Percentiles rank a stretch among this genome's conserved stretches.
These are phyloP conservation scores for Allolobophora icterica DNA, from an alignment of 2,888 invertebrate species.

Conservation along the genomic window DNA sequence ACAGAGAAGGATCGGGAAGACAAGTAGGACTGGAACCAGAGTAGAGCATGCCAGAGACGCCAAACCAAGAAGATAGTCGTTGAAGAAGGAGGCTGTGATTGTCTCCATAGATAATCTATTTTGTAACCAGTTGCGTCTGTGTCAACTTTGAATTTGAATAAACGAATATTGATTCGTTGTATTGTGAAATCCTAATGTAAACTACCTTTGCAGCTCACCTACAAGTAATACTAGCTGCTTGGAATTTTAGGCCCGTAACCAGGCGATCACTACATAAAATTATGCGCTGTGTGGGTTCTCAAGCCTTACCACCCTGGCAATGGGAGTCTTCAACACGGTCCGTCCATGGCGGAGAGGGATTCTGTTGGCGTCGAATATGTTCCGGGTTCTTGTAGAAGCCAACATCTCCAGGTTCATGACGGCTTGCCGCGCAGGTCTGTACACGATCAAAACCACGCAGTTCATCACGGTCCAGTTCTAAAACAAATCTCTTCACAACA, in stretches of 20 bases:
- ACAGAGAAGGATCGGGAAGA: too few species aligned
- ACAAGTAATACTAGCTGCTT: not conserved
- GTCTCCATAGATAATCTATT: too few species aligned
- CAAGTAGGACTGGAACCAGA: too few species aligned
- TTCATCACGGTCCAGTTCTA: not conserved
- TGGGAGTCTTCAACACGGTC: slow-evolving; percentile 49
- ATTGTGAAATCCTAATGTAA: too few species aligned
- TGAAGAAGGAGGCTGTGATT: too few species aligned
- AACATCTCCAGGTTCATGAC: slow-evolving; percentile 51
- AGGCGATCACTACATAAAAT: slow-evolving; percentile 50
- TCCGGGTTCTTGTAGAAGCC: slow-evolving; percentile 48
- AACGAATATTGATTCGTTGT: too few species aligned
- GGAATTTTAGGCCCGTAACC: slow-evolving; percentile 42
- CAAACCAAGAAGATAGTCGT: too few species aligned
- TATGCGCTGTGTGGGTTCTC: slow-evolving; percentile 51
- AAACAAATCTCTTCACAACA: not conserved
- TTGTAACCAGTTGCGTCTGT: too few species aligned
- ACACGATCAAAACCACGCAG: too few species aligned
- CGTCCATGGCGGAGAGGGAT: slow-evolving; percentile 47
- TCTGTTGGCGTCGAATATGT: slow-evolving; percentile 46
- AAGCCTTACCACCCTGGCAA: slow-evolving; percentile 49
- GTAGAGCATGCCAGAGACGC: too few species aligned
- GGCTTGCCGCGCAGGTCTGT: slow-evolving; percentile 49
- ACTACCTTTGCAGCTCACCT: too few species aligned
- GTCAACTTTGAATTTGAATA: too few species aligned